A percentile compares a stretch with the other conserved stretches of the same genome.
Conservation (phyloP, 1,140 invertebrate genomes). For the Brachionus asplanchnoidis region DNA sequence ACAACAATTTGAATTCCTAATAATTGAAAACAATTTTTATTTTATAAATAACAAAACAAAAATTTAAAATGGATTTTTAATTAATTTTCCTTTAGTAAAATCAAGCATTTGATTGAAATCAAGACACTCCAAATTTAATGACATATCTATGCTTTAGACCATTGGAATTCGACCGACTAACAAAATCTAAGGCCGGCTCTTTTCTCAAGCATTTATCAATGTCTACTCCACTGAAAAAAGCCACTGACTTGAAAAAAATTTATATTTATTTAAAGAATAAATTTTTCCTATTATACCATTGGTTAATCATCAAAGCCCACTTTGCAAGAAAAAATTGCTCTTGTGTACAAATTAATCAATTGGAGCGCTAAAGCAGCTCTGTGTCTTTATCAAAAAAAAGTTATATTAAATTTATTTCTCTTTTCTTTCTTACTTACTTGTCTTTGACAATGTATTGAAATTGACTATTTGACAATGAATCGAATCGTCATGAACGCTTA, state of each 20-base stretch:
- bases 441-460: slow-evolving; percentile 76
- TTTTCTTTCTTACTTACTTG: slow-evolving; percentile 53
- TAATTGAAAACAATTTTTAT: too few species aligned
- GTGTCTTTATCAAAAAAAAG: slow-evolving; percentile 57
- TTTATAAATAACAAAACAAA: background rate
- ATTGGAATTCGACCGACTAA: slow-evolving; percentile 86
- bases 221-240: slow-evolving; percentile 92
- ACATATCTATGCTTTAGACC: slow-evolving; percentile 79
- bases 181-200: slow-evolving; percentile 76
- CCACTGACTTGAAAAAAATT: slow-evolving; percentile 75
- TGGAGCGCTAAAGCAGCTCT: slow-evolving; percentile 87
- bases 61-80: background rate
- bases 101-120: slow-evolving; percentile 30
- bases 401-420: background rate
- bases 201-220: slow-evolving; percentile 88
- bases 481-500: slow-evolving; percentile 90
- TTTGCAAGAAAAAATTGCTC: slow-evolving; percentile 78
- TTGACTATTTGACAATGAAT: too few species aligned
- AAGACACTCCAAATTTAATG: slow-evolving; percentile 59
- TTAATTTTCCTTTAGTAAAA: background rate
- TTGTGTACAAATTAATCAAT: slow-evolving; percentile 83
- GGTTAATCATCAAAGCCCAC: slow-evolving; percentile 77
- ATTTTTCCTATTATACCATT: slow-evolving; percentile 59
- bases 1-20: too few species aligned
- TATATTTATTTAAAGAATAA: background rate